Conservation (phyloP, 2,888 invertebrate species). For the Meloe dianella region DNA sequence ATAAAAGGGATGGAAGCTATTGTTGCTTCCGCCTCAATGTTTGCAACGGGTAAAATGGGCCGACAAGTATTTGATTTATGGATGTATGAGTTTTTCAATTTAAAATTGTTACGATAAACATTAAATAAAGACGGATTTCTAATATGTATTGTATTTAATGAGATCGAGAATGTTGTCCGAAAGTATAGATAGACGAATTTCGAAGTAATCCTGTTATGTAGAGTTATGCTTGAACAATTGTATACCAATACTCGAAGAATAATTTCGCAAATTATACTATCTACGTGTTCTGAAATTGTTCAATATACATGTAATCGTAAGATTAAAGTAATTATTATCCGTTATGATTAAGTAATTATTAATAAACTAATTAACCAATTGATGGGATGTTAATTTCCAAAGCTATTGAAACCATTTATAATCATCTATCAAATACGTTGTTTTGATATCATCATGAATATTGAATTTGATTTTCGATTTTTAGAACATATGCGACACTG, state of each 20-base stretch:
- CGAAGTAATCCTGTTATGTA: neutral
- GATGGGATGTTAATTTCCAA: neutral
- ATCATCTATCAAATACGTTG: neutral
- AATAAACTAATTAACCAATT: constrained; percentile 4
- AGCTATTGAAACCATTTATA: neutral
- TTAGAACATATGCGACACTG: neutral
- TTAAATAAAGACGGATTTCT: constrained; percentile 21
- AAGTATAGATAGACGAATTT: neutral
- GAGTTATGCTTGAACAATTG: neutral
- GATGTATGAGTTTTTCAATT: constrained; percentile 43
- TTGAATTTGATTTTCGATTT: neutral
- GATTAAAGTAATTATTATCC: neutral
- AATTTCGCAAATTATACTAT: neutral
- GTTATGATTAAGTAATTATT: neutral
- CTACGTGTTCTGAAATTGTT: neutral
- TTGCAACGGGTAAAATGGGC: constrained; percentile 44
- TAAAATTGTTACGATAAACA: constrained; percentile 42
- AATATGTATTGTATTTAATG: neutral
- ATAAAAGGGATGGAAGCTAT: constrained; percentile 45
- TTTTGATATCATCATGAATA: neutral
- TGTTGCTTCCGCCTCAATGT: constrained; percentile 46
- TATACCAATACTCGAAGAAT: neutral
- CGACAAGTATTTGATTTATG: constrained; percentile 47
- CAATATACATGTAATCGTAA: neutral
- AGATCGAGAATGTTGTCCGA: neutral